Base-by-base conservation (phyloP, 2,797 vertebrate genomes). In the Salarias fasciatus region DNA sequence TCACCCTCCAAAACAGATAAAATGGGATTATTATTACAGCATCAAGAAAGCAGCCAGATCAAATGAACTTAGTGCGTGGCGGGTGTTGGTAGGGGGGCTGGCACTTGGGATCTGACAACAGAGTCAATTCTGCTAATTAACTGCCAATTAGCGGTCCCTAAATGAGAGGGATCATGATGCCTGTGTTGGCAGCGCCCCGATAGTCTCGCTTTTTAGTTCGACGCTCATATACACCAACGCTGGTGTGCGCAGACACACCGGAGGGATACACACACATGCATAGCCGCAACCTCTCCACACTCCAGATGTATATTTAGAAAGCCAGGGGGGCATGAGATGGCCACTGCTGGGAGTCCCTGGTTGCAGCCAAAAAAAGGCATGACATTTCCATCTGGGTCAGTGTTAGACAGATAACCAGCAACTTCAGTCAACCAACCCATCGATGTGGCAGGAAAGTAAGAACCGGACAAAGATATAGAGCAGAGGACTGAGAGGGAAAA, bases 71-170 rank as follows among this genome's bases (percentile, higher is more conserved):
- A 75, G 82, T 15, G 87, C 88, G 89, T 78, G 89, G 75, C 77
- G 82, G 79, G 82, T 77, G 79, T 72, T 74, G 64, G 82, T 71
- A 65, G 81, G 86, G 84, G 87, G 92, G 88, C 77, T 92, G 92
- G 89, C 93, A 93, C 92, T 92, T 87, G 93, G 94, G 94, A 94
- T 94, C 86, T 82, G 86, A 92, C 91, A 92, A 95, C 92, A 95
- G 94, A 94, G 94, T 95, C 94, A 95, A 95, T 96, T 95, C 94
- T 92, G 93, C 93, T 96, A 97, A 97, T 97, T 96, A 98, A 97
- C 91, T 90, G 94, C 93, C 95, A 97, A 96, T 97, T 97, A 97
- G 94, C 84, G 86, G 92, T 93, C 94, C 94, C 94, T 96, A 97
- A 97, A 97, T 94, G 95, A 96, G 94, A 93, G 92, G 94, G 93